Evolutionary conservation across 2,797 vertebrate genomes (phyloP).

Genomic region (Danionella dracula): DNA sequence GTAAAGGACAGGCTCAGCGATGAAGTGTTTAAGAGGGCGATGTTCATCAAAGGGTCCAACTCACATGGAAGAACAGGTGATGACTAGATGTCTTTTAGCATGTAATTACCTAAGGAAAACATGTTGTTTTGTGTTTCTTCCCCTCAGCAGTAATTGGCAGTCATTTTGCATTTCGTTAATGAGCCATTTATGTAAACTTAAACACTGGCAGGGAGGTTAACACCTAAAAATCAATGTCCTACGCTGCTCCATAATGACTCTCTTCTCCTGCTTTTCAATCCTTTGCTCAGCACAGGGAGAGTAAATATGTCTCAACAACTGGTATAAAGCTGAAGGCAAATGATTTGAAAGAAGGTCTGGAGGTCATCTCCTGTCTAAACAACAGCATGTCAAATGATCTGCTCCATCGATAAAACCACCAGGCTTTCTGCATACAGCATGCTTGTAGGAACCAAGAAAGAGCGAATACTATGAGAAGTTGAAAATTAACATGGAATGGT

Average conservation of each 20-base stretch:
- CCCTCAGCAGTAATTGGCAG: slow-evolving; percentile 16
- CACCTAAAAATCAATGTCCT: slow-evolving; percentile 53
- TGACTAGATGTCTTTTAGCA: slow-evolving; percentile 45
- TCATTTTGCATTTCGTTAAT: slow-evolving; percentile 42
- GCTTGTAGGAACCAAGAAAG: not conserved
- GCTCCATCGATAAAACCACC: slow-evolving; percentile 30
- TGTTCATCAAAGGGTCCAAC: slow-evolving; percentile 57
- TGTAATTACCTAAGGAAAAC: slow-evolving; percentile 46
- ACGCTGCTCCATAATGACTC: slow-evolving; percentile 32
- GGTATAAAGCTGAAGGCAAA: slow-evolving; percentile 53
- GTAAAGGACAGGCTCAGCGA: not conserved
- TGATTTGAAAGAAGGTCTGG: slow-evolving; percentile 54
- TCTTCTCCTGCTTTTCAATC: slow-evolving; percentile 52
- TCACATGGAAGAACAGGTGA: slow-evolving; percentile 46
- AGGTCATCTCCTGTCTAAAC: slow-evolving; percentile 55
- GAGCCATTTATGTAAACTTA: slow-evolving; percentile 49
- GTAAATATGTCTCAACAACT: slow-evolving; percentile 47
- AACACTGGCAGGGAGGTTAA: slow-evolving; percentile 52
- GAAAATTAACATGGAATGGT: slow-evolving; percentile 31
- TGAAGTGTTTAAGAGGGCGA: slow-evolving; percentile 26
- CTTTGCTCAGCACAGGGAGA: slow-evolving; percentile 55
- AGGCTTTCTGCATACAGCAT: slow-evolving; percentile 27
- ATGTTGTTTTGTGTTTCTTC: slow-evolving; percentile 52
- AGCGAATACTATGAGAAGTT: not conserved
- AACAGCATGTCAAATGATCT: slow-evolving; percentile 37